Evolutionary conservation across 2,113 vertebrate species (phyloP), one percentile per base, ranked within the genome.

Genomic region (Ranitomeya imitator): DNA sequence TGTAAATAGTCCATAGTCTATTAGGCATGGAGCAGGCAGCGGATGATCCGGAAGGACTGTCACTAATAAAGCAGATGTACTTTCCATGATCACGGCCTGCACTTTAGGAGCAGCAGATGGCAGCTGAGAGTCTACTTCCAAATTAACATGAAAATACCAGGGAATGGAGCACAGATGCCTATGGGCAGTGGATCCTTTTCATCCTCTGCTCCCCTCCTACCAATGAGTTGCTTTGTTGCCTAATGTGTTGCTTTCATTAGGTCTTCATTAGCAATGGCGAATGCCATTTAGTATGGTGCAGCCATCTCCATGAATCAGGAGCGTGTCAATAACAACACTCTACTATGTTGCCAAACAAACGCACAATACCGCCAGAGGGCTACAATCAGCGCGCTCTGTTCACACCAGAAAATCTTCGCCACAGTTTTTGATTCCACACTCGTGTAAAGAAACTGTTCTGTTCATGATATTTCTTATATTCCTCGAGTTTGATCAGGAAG

Each of bases 51-150:
- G 92, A 91, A 91, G 91, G 93, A 88, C 91, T 90, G 80, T 86
- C 91, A 88, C 88, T 91, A 92, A 94, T 91, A 92, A 93, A 92
- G 90, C 90, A 93, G 92, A 93, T 80, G 83, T 59, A 90, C 91
- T 91, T 0, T 84, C 85, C 90, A 90, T 85, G 91, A 90, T 90
- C 90, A 91, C 90, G 92, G 92, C 92, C 31, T 0, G 87, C 90
- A 91, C 91, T 91, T 92, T 78, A 51, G 92, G 90, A 91, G 91
- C 59, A 92, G 91, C 94, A 94, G 94, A 94, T 94, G 94, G 93
- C 90, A 85, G 81, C 90, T 90, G 90, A 92, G 92, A 93, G n/a
- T 88, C 91, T 83, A 91, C 87, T 87, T 90, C 90, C 88, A 90
- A 88, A 93, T 93, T 93, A 94, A 87, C 94, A 93, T 93, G 67